Evolutionary conservation across 1,140 invertebrate species (phyloP).

Genomic region (Drosophila willistoni): DNA sequence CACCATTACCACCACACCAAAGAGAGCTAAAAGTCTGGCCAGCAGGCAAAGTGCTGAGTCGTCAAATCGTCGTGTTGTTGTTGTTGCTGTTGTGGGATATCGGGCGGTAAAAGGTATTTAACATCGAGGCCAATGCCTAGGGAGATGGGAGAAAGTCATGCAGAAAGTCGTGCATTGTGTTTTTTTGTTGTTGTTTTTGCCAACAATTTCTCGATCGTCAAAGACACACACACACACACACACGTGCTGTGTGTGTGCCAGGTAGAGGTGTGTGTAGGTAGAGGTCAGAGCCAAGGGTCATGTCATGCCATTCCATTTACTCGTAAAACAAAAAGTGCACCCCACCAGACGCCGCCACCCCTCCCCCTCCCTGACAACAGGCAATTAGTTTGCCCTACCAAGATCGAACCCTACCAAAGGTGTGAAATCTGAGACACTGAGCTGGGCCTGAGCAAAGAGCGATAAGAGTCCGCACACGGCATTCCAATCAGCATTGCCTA

Average conservation of each 20-base stretch:
- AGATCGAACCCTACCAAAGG: conserved; percentile 11
- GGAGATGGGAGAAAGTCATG: conserved; percentile 71
- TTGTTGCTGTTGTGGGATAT: conserved; percentile 14
- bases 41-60: conserved; percentile 46
- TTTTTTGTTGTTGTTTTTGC: conserved; percentile 24
- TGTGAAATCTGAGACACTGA: conserved; percentile 38
- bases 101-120: conserved; percentile 43
- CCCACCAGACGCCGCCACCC: background rate
- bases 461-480: background rate
- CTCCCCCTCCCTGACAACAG: background rate
- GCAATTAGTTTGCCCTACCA: background rate
- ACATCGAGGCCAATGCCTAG: conserved; percentile 56
- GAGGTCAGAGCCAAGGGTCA: conserved; percentile 23
- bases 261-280: no score
- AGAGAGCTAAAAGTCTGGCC: background rate
- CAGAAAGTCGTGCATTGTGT: conserved; percentile 72
- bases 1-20: conserved; percentile 2
- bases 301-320: conserved; percentile 35
- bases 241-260: conserved; percentile 51
- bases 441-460: background rate
- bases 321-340: background rate
- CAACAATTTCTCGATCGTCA: conserved; percentile 35
- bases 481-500: background rate
- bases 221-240: background rate
- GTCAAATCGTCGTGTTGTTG: conserved; percentile 18